These are phyloP conservation scores for Casuarius casuarius DNA, from an alignment of 2,113 vertebrate species.

Conservation along the genomic window DNA sequence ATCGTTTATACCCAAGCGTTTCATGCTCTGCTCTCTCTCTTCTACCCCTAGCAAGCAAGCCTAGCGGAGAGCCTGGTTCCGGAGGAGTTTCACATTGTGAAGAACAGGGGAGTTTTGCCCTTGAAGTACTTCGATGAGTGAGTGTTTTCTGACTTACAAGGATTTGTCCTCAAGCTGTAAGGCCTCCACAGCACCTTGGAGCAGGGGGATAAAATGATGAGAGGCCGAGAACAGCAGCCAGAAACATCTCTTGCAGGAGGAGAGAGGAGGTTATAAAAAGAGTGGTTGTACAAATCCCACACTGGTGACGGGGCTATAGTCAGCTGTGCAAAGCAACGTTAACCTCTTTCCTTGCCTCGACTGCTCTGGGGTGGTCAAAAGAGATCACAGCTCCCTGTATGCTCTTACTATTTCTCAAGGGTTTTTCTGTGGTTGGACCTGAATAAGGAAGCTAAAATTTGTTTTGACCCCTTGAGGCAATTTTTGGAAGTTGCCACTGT, in stretches of 20 bases:
- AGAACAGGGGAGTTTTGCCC: constrained; percentile 81
- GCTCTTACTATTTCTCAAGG: background rate
- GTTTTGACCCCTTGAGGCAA: background rate
- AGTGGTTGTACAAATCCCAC: background rate
- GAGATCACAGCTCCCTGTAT: background rate
- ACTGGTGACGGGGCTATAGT: background rate
- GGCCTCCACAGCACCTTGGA: background rate
- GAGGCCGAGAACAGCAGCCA: background rate
- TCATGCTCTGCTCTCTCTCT: background rate
- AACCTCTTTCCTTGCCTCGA: background rate
- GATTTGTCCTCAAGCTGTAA: background rate
- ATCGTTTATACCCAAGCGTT: background rate
- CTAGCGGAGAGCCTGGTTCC: constrained; percentile 82
- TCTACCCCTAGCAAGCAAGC: constrained; percentile 53
- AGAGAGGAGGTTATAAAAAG: background rate
- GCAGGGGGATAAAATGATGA: background rate
- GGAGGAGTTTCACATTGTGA: constrained; percentile 88
- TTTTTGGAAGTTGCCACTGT: background rate
- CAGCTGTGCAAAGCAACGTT: background rate
- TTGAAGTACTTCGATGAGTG: constrained; percentile 87
- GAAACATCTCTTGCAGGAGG: background rate
- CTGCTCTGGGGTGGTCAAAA: background rate
- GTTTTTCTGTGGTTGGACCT: background rate
- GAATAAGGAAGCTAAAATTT: background rate
- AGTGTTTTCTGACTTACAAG: constrained; percentile 51